Base-by-base conservation (phyloP, 1,140 invertebrate genomes). In the Sycophila sp. region DNA sequence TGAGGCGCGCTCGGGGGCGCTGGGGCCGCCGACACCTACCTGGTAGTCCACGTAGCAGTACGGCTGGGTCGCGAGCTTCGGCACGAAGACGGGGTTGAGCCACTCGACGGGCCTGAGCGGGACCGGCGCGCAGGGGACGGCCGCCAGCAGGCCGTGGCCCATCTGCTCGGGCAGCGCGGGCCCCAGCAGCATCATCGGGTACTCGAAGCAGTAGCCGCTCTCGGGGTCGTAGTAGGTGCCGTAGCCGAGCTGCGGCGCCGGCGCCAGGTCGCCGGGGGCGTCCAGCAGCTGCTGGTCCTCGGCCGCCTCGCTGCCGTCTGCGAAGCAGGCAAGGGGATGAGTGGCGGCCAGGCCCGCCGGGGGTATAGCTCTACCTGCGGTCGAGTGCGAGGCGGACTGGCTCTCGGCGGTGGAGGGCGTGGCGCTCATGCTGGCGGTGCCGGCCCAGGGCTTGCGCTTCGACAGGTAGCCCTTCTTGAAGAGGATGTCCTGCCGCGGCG, bases 381-480 rank as follows among this genome's bases (percentile, higher is more conserved):
- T 86, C 66, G 85, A 86, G 60, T 86, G 85, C 49, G 85, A 86
- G 28, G 85, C 85, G 6, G 85, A 86, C 62, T 86, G 85, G 62
- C 85, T 86, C 62, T 86, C 85, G 11, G 83, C 83, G 28, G 84
- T 86, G 34, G 84, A 85, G 22, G 84, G 84, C n/a, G 85, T 85
- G 6, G 84, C 86, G 65, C 85, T 86, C 24, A 82, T 86, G 64
- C 82, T 85, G 0, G 77, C 80, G 45, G 77, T 86, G 15, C 53
- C 24, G 15, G 78, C 78, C 80, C 80, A 87, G 4, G 84, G 84
- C 70, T 89, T 90, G 74, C 89, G 90, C 73, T 88, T 87, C 60
- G 88, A 89, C 38, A 92, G 81, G 76, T 92, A 92, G 24, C 91
- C 90, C 77, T 92, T 92, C 79, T 92, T 92, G 79, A 92, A 92